These are phyloP conservation scores for Salvator merianae DNA, from an alignment of 2,113 vertebrate genomes.

Conservation along the genomic window DNA sequence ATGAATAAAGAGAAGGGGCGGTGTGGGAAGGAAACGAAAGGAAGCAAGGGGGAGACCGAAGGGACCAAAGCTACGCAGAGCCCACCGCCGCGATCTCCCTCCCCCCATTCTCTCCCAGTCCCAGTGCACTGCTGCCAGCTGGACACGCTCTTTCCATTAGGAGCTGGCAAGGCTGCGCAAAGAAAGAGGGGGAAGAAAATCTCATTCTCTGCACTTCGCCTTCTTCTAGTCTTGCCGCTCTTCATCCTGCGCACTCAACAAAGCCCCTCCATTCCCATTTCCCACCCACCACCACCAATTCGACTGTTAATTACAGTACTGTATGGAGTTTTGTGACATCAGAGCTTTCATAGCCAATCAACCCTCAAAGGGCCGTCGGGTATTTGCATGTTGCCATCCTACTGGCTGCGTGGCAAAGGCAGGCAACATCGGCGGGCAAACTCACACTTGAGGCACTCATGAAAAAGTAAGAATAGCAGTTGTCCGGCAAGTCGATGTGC, in stretches of 20 bases:
- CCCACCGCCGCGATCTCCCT: not conserved
- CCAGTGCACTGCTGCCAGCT: not conserved
- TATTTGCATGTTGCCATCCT: not conserved
- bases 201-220: not conserved
- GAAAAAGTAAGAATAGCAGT: not conserved
- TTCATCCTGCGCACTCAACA: not conserved
- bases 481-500: not conserved
- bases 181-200: not conserved
- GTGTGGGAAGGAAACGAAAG: not conserved
- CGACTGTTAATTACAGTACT: not conserved
- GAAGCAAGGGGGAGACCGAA: no score
- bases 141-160: conserved; percentile 24
- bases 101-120: not conserved
- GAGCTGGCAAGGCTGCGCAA: conserved; percentile 1
- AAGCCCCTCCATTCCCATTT: not conserved
- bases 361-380: no score
- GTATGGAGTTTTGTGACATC: not conserved
- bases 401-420: not conserved
- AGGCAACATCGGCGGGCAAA: not conserved
- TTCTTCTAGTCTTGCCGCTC: not conserved
- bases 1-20: not conserved
- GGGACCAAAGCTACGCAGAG: not conserved
- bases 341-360: not conserved
- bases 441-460: not conserved
- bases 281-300: not conserved